Percentiles rank a stretch among this genome's conserved stretches.
Conservation (phyloP, 2,113 vertebrate species). For the Brevimyrus niger region DNA sequence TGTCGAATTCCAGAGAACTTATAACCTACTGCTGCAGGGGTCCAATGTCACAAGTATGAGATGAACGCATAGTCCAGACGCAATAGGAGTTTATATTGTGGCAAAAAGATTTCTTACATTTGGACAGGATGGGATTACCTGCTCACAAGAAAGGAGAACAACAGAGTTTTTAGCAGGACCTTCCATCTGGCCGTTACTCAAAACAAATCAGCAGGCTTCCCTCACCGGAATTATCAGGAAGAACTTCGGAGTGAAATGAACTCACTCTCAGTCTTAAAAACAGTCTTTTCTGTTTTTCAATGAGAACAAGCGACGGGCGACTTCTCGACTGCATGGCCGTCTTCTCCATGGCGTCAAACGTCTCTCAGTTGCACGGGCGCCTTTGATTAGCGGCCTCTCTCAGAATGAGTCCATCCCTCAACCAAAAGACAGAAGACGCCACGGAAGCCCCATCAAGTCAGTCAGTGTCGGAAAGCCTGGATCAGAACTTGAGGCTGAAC, state of each 20-base stretch:
- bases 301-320: background rate
- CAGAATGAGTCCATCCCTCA: background rate
- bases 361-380: background rate
- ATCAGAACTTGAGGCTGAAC: constrained; percentile 94
- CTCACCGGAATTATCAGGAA: background rate
- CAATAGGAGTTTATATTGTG: background rate
- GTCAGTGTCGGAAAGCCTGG: background rate
- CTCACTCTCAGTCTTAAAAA: background rate
- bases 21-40: background rate
- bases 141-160: background rate
- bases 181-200: background rate
- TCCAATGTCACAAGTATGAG: background rate
- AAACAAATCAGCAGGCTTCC: background rate
- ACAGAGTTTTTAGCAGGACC: background rate
- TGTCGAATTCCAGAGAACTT: background rate
- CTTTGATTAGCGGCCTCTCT: background rate
- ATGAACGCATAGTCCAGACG: background rate
- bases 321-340: background rate
- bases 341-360: background rate
- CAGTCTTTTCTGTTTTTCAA: background rate
- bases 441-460: background rate
- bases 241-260: background rate
- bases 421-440: background rate
- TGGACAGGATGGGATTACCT: background rate
- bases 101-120: background rate